A percentile compares a stretch with the other conserved stretches of the same genome.
Conservation (phyloP, 1,140 invertebrate genomes). For the Latrodectus geometricus region DNA sequence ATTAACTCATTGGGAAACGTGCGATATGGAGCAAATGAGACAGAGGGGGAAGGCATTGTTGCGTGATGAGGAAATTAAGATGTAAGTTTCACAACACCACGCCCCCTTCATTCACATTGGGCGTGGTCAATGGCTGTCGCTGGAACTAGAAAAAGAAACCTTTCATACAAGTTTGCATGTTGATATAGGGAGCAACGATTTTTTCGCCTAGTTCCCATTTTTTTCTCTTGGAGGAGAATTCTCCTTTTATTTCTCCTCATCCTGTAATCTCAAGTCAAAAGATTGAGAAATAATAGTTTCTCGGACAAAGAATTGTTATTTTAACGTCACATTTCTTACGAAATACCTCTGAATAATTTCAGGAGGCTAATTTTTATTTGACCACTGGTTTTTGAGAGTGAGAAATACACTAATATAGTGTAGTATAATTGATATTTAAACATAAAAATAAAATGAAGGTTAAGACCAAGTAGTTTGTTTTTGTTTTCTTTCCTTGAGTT, state of each 20-base stretch:
- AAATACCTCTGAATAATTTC: too few species aligned
- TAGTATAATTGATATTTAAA: too few species aligned
- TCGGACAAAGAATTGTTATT: background rate
- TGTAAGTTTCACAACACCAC: slow-evolving; percentile 35
- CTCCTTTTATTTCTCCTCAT: background rate
- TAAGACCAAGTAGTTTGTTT: too few species aligned
- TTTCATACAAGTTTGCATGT: slow-evolving; percentile 10
- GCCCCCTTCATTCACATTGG: slow-evolving; percentile 50
- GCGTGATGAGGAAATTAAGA: slow-evolving; percentile 61
- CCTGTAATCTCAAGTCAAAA: background rate
- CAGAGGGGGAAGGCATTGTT: slow-evolving; percentile 8
- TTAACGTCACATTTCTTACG: background rate
- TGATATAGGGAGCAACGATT: background rate
- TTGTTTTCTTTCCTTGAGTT: too few species aligned
- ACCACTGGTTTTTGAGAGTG: too few species aligned
- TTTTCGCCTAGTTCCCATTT: background rate
- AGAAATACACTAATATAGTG: too few species aligned
- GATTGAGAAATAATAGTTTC: background rate
- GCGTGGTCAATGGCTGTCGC: background rate
- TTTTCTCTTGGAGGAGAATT: background rate
- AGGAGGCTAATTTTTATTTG: too few species aligned
- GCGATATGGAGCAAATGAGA: slow-evolving; percentile 9
- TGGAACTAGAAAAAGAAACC: background rate
- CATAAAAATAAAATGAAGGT: too few species aligned
- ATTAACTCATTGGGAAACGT: background rate